phyloP scores from a whole-genome alignment of 2,888 invertebrate genomes.

The Pocota personata region DNA sequence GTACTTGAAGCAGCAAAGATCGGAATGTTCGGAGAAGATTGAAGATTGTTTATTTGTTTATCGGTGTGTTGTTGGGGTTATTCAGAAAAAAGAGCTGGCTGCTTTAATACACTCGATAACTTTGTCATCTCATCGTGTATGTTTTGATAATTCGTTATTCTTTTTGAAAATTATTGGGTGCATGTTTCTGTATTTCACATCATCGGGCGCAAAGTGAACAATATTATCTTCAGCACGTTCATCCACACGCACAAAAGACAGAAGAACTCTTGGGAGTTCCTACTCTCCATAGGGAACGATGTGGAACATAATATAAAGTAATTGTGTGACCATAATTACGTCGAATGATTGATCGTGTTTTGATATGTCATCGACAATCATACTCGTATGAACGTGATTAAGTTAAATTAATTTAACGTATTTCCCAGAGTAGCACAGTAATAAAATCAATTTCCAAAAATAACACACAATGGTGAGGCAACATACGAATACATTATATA shows the following conservation, averaged over 20 bases:
- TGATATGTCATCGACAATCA: conserved; percentile 63
- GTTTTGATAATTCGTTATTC: conserved; percentile 58
- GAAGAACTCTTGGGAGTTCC: conserved; percentile 38
- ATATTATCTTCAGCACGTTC: conserved; percentile 45
- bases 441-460: conserved; percentile 40
- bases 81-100: conserved; percentile 25
- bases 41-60: conserved; percentile 51
- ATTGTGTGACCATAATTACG: conserved; percentile 64
- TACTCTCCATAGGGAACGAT: conserved; percentile 12
- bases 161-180: conserved; percentile 55
- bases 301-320: conserved; percentile 64
- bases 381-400: conserved; percentile 56
- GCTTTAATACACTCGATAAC: conserved; percentile 32
- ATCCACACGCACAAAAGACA: conserved; percentile 32
- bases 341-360: conserved; percentile 61
- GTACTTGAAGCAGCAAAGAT: background rate
- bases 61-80: conserved; percentile 18
- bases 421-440: conserved; percentile 10
- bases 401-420: conserved; percentile 60
- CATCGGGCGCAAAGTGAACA: conserved; percentile 26
- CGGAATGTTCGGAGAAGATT: background rate
- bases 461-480: conserved; percentile 22
- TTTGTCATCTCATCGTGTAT: conserved; percentile 62
- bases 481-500: background rate
- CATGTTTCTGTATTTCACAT: conserved; percentile 50